phyloP scores from a whole-genome alignment of 2,888 invertebrate species.

The Meiosimyza platycephala region DNA sequence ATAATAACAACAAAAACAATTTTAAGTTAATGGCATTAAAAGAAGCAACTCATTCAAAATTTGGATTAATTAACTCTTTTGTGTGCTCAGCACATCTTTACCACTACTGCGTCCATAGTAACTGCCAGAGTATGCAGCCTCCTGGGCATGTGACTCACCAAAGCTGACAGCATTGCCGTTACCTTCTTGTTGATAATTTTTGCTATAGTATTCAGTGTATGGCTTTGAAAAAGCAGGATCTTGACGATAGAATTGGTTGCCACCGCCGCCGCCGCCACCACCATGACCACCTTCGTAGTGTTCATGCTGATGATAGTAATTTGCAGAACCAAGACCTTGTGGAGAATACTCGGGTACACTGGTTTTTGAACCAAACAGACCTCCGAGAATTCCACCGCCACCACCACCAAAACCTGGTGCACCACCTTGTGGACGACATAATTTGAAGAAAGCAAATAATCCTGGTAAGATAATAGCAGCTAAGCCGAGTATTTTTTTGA shows the following conservation, averaged over 20 bases:
- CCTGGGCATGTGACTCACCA: slow-evolving; percentile 70
- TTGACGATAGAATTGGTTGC: slow-evolving; percentile 57
- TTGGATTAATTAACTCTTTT: slow-evolving; percentile 45
- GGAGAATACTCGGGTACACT: slow-evolving; percentile 75
- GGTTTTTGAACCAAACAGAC: slow-evolving; percentile 59
- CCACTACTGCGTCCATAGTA: slow-evolving; percentile 72
- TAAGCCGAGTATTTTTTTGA: slow-evolving; percentile 86
- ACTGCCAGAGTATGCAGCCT: slow-evolving; percentile 78
- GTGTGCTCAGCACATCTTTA: slow-evolving; percentile 60
- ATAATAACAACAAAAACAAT: slow-evolving; percentile 33
- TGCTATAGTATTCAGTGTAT: slow-evolving; percentile 67
- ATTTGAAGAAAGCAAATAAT: slow-evolving; percentile 85
- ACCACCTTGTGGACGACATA: slow-evolving; percentile 78
- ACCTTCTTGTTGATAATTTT: slow-evolving; percentile 62
- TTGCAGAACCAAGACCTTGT: slow-evolving; percentile 79
- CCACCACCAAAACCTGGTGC: slow-evolving; percentile 64
- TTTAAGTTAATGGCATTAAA: slow-evolving; percentile 32
- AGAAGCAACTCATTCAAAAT: slow-evolving; percentile 8
- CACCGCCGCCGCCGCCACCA: slow-evolving; percentile 42
- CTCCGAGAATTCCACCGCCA: slow-evolving; percentile 63
- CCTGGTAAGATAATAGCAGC: slow-evolving; percentile 83
- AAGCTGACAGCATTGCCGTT: slow-evolving; percentile 71
- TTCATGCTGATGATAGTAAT: slow-evolving; percentile 69
- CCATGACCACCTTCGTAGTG: slow-evolving; percentile 56
- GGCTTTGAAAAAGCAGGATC: slow-evolving; percentile 63